Evolutionary conservation across 2,113 vertebrate species (phyloP), one percentile per base, ranked within the genome.

Genomic region (Chloebia gouldiae): DNA sequence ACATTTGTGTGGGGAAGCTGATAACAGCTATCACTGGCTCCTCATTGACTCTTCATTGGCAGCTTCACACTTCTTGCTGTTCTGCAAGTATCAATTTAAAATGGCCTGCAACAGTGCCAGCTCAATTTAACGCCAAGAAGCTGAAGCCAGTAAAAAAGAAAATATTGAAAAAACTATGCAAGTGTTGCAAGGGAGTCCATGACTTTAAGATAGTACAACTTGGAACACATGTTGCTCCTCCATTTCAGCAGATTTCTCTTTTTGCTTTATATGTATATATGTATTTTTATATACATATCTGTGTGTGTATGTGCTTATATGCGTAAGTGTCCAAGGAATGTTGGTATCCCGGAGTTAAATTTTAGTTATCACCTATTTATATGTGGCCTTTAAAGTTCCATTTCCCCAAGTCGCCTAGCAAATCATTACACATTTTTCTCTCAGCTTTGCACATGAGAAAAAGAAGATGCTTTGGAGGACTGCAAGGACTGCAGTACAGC

Each of bases 21-120:
- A 93, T 93, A 95, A 96, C 61, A 50, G 66, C 89, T 96, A 57
- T 93, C 91, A 84, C 79, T 81, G 51, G 50, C 49, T 96, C 86
- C 70, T 92, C 92, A 86, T 78, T 96, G 60, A 86, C 86, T 96
- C 69, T 90, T 91, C 87, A 56, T 87, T 92, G 84, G 57, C 93
- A 96, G 59, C 65, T 93, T 96, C 86, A 88, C 92, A 90, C 84
- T 80, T 80, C 69, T 77, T 73, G 60, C 69, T 83, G 81, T 86
- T 91, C 90, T 83, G 61, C 70, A 90, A 90, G 57, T 35, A 88
- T 81, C 17, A 24, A 56, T 96, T 95, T 96, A 75, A 93, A 95
- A 86, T 50, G 25, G 14, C 76, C 78, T 91, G 60, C 86, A 88
- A 90, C 37, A 37, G n/a, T 83, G 75, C 71, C 68, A 91, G 56